Evolutionary conservation across 2,797 vertebrate genomes (phyloP), one percentile per base, ranked within the genome.

Genomic region (Protonibea diacanthus): DNA sequence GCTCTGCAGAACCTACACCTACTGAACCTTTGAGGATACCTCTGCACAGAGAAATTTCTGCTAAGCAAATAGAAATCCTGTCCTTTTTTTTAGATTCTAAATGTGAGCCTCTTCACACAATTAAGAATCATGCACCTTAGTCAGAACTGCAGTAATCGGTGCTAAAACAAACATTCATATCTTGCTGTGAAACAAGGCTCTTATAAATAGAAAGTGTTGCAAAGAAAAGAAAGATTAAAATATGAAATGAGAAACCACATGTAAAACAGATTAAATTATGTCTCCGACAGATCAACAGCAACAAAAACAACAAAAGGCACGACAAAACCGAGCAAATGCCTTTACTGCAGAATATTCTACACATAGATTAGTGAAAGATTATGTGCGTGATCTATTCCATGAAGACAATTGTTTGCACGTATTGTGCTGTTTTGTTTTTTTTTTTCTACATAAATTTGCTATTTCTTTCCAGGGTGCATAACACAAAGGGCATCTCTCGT

Each of bases 361-460:
- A 44, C 42, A 25, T 38, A 59, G 42, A 40, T 58, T 74, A n/a
- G 52, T 45, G 12, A 52, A 69, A 71, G 55, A 45, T 83, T 61
- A 55, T 60, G 27, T 57, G 47, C 60, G 42, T 33, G 42, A 65
- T 66, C 18, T 38, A 20, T 74, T 80, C 57, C 62, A 66, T 56
- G 15, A 73, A 61, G 63, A 71, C 20, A 48, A 53, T 18, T 62
- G 52, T 47, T 40, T 56, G n/a, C 10, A 68, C 10, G 56, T 71
- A 5, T 65, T 75, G 23, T 72, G 33, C 63, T 80, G 65, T 3
- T 21, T 6, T 33, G 20, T 44, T 57, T 47, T 49, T 33, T 23
- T 44, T 57, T 47, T 49, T 52, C 6, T 60, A 38, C 3, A 62
- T 67, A 8, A 21, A 58, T 73, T 53, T 61, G 44, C 21, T 71